Conservation (phyloP, 2,797 vertebrate genomes). For the Petrocephalus sullivani region DNA sequence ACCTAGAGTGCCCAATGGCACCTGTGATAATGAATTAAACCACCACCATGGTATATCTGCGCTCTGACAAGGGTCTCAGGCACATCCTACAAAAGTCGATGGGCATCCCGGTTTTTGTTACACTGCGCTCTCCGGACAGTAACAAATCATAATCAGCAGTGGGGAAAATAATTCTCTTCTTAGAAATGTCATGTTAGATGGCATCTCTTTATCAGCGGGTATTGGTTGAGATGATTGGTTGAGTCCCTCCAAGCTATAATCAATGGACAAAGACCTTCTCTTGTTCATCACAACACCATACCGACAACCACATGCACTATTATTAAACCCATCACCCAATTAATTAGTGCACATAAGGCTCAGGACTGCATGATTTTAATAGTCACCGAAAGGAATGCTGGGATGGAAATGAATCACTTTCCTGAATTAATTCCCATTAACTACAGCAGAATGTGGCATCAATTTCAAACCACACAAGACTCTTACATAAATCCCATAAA, state of each 20-base stretch:
- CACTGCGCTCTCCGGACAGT: background rate
- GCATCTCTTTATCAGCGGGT: background rate
- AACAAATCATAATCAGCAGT: background rate
- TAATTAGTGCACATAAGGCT: background rate
- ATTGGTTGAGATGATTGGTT: background rate
- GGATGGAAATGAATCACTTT: background rate
- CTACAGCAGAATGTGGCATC: background rate
- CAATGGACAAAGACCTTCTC: background rate
- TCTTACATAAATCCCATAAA: slow-evolving; percentile 6
- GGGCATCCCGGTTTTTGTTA: background rate
- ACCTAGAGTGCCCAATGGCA: background rate
- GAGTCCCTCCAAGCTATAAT: background rate
- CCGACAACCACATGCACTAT: background rate
- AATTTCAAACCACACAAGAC: background rate
- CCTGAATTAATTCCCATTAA: background rate
- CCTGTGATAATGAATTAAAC: background rate
- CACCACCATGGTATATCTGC: background rate
- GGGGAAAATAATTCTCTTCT: background rate
- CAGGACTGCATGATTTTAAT: background rate
- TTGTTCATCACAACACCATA: background rate
- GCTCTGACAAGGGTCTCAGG: background rate
- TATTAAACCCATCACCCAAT: background rate
- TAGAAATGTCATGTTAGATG: background rate
- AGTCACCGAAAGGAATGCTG: background rate
- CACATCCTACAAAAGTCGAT: background rate